phyloP scores from a whole-genome alignment of 2,888 invertebrate species.

The Dolichomitus sp. region DNA sequence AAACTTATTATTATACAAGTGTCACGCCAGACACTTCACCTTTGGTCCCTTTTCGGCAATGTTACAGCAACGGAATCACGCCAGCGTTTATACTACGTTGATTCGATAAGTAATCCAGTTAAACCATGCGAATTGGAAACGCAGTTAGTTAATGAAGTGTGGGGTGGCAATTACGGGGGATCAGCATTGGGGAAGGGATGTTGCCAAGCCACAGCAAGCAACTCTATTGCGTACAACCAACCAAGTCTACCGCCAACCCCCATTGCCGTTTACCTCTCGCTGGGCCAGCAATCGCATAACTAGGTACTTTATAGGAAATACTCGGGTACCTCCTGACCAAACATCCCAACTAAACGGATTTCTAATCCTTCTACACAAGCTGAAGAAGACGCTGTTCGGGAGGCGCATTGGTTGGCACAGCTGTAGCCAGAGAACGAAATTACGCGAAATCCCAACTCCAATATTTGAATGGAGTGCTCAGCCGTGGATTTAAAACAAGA shows the following conservation, averaged over 20 bases:
- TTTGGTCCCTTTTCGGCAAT: conserved; percentile 37
- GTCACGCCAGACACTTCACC: background rate
- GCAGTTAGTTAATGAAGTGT: conserved; percentile 68
- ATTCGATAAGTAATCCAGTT: conserved; percentile 64
- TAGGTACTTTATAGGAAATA: conserved; percentile 56
- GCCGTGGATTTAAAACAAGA: conserved; percentile 36
- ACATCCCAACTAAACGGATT: conserved; percentile 46
- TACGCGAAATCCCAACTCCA: conserved; percentile 29
- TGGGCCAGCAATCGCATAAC: conserved; percentile 37
- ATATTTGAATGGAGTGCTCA: conserved; percentile 46
- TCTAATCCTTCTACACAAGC: conserved; percentile 52
- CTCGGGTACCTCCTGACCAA: conserved; percentile 44
- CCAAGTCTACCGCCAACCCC: conserved; percentile 28
- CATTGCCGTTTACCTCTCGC: conserved; percentile 29
- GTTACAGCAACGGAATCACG: conserved; percentile 1
- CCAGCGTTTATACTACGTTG: conserved; percentile 30
- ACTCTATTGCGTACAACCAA: conserved; percentile 18
- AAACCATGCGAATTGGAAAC: conserved; percentile 60
- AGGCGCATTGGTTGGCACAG: conserved; percentile 18
- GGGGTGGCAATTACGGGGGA: conserved; percentile 61
- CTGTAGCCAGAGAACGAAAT: background rate
- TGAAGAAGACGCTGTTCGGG: conserved; percentile 41
- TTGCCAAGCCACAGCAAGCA: conserved; percentile 38
- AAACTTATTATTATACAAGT: background rate
- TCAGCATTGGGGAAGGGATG: conserved; percentile 55